Base-by-base conservation (phyloP, 2,888 invertebrate species). In the Leistus spinibarbis region DNA sequence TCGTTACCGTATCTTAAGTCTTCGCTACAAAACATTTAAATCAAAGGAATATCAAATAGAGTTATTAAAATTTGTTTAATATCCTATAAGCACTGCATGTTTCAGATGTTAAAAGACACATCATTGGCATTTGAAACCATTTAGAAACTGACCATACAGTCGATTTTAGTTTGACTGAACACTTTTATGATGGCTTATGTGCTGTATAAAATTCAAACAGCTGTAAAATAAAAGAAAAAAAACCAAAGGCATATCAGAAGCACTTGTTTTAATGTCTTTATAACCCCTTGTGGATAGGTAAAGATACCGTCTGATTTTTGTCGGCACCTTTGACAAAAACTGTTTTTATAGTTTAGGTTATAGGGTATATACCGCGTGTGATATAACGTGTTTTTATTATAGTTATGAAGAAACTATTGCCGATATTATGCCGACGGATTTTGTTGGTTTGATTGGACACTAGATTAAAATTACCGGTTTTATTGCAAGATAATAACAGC, bases 181-280 rank as follows among this genome's bases (percentile, higher is more conserved):
- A 66, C 2, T 16, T 73, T 73, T 73, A 73, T 73, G 66, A 73
- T 40, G 54, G 67, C 62, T 67, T 56, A 13, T 19, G 56, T 19
- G 56, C 60, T 20, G 69, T 75, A 78, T 78, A 79, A 79, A 79
- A 80, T 78, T 77, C 77, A 79, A 80, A 80, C 78, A 77, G 78
- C 77, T 77, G 78, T 80, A 80, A 80, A 79, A 79, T 78, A 78
- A 77, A 76, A 77, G 71, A 78, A 71, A 67, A 24, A 77, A 67
- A 24, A 77, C 23, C 40, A 68, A 71, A 68, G 73, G 40, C 13
- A 40, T 65, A 76, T 77, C 77, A 77, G 77, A 77, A 78, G 78
- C 77, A 76, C 74, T 76, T 75, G 70, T 76, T 78, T 78, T 78
- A 78, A 78, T 78, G 78, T 66, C 69, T 78, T 78, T 78, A 78